Base-by-base conservation (phyloP, 2,888 invertebrate genomes). In the Drosophila cognata region DNA sequence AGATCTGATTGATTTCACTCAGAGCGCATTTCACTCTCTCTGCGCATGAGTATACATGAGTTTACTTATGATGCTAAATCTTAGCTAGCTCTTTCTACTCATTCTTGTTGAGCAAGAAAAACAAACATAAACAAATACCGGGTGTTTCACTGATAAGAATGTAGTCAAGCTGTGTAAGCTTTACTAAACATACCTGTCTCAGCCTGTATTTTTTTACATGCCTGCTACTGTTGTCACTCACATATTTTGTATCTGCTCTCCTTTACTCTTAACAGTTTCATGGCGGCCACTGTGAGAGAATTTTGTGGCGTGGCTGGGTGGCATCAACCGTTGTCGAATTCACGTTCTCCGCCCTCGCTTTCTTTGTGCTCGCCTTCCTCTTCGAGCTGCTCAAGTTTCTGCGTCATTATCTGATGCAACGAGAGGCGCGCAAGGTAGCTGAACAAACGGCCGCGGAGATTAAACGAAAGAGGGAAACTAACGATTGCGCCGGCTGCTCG, bases 321-420 rank as follows among this genome's bases (percentile, higher is more conserved):
- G 96, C 96, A 51, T 94, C 94, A 3, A 95, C 95, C 8, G 94
- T 95, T 21, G 95, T 96, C 67, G 96, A 97, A 79, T 95, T 99
- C 84, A 94, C 98, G 48, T 96, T 97, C 1, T 98, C 99, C 0
- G 97, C 97, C 92, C 94, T 98, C 63, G 97, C 96, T 55, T 96
- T 99, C 83, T 97, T 99, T 93, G 94, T 98, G 58, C 95, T 98
- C 91, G 97, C 98, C 0, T 95, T 98, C 31, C 94, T 98, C n/a
- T 99, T 99, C 92, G 99, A 99, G 94, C 98, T 97, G 0, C 95
- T 99, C 4, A 99, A 99, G 94, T 98, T 97, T 94, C 96, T 94
- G 89, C 92, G 95, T 0, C 95, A 95, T 82, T 93, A 87, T 16
- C 74, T 91, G 46, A 55, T 88, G 25, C 79, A 86, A 4, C 70